A percentile compares a stretch with the other conserved stretches of the same genome.
These are phyloP conservation scores for Erpobdella octoculata DNA, from an alignment of 2,888 invertebrate genomes.

Conservation along the genomic window DNA sequence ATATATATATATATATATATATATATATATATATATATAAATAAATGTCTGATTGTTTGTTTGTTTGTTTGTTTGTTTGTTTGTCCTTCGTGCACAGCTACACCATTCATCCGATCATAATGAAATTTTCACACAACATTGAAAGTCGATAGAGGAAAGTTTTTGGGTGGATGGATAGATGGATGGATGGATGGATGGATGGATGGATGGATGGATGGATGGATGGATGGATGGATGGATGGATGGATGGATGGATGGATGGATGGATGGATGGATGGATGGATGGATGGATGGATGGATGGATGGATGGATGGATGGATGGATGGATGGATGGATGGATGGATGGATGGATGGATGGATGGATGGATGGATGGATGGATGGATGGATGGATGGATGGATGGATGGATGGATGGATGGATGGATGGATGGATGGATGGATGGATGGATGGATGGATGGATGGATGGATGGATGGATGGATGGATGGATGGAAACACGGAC, in stretches of 20 bases:
- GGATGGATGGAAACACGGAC: conserved; percentile 17
- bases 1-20: no score
- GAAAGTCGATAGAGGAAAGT: no score
- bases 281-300: conserved; percentile 18
- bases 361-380: conserved; percentile 18
- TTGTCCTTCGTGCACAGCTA: no score
- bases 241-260: conserved; percentile 14
- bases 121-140: no score
- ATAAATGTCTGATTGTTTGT: no score
- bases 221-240: conserved; percentile 17
- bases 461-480: conserved; percentile 23
- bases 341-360: conserved; percentile 14
- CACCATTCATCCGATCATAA: no score
- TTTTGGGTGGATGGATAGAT: conserved; percentile 23
- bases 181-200: conserved; percentile 23
- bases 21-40: no score
- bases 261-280: neutral
- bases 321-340: conserved; percentile 14
- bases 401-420: conserved; percentile 16
- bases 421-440: conserved; percentile 23
- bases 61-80: no score
- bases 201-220: conserved; percentile 24
- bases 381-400: conserved; percentile 22
- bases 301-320: conserved; percentile 14
- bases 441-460: conserved; percentile 23